These are phyloP conservation scores for Lapara coniferarum DNA, from an alignment of 2,888 invertebrate species.

Conservation along the genomic window DNA sequence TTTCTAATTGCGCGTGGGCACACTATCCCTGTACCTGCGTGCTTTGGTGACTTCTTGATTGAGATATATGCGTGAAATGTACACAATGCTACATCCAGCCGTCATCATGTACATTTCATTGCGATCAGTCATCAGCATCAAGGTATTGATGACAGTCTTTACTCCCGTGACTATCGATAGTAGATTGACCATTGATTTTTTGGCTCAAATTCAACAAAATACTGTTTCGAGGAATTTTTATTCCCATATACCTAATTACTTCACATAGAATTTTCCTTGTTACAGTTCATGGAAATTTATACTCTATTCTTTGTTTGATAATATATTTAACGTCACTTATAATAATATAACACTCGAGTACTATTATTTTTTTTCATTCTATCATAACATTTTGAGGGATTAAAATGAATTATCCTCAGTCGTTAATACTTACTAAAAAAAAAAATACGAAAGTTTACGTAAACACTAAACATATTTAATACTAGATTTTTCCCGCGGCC, in stretches of 20 bases:
- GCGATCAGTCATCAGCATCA: slow-evolving; percentile 42
- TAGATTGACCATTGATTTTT: slow-evolving; percentile 42
- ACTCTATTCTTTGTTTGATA: not conserved
- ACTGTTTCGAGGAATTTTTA: slow-evolving; percentile 58
- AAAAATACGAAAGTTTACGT: too few species aligned
- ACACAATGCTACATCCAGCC: not conserved
- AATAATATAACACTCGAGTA: too few species aligned
- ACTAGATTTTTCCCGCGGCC: too few species aligned
- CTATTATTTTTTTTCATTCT: not conserved
- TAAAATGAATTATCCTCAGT: too few species aligned
- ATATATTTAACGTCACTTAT: not conserved
- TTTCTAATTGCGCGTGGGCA: not conserved
- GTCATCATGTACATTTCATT: slow-evolving; percentile 9
- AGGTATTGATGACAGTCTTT: slow-evolving; percentile 47
- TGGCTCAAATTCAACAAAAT: slow-evolving; percentile 72
- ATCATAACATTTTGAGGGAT: not conserved
- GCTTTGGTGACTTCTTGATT: not conserved
- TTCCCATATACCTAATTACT: slow-evolving; percentile 46
- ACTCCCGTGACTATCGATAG: slow-evolving; percentile 44
- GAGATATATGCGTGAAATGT: slow-evolving; percentile 2
- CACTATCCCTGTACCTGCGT: not conserved
- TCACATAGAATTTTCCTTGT: slow-evolving; percentile 29
- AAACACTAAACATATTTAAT: too few species aligned
- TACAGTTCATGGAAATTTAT: not conserved
- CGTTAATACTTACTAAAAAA: too few species aligned